Evolutionary conservation across 2,888 invertebrate species (phyloP).

Genomic region (Macrophya alboannulata): DNA sequence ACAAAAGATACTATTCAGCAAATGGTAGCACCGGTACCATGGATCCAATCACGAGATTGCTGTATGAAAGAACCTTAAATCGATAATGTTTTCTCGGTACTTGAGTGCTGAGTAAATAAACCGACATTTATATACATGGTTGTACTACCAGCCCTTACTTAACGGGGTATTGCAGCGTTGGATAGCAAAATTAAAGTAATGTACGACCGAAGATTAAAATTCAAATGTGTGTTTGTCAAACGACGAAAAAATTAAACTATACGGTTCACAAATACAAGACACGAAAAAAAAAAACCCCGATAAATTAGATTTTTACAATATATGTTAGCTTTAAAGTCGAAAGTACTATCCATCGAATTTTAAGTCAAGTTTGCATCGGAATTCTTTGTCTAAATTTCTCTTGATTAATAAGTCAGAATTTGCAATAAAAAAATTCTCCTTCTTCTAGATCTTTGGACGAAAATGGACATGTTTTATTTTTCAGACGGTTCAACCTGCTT

Average conservation of each 20-base stretch:
- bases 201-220: background rate
- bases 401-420: too few species aligned
- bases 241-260: background rate
- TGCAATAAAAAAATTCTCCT: background rate
- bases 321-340: background rate
- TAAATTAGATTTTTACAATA: background rate
- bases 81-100: conserved; percentile 28
- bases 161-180: background rate
- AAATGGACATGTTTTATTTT: background rate
- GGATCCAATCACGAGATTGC: conserved; percentile 22
- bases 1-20: background rate
- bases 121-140: background rate
- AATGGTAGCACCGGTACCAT: background rate
- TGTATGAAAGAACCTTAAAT: background rate
- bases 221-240: background rate
- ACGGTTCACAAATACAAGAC: background rate
- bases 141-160: background rate
- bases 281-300: background rate
- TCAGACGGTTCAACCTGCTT: background rate
- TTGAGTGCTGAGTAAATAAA: background rate
- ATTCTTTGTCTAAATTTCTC: background rate
- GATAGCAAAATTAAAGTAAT: background rate
- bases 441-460: background rate
- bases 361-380: background rate
- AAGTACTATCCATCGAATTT: background rate